Conservation (phyloP, 2,113 vertebrate species). For the Vidua macroura region DNA sequence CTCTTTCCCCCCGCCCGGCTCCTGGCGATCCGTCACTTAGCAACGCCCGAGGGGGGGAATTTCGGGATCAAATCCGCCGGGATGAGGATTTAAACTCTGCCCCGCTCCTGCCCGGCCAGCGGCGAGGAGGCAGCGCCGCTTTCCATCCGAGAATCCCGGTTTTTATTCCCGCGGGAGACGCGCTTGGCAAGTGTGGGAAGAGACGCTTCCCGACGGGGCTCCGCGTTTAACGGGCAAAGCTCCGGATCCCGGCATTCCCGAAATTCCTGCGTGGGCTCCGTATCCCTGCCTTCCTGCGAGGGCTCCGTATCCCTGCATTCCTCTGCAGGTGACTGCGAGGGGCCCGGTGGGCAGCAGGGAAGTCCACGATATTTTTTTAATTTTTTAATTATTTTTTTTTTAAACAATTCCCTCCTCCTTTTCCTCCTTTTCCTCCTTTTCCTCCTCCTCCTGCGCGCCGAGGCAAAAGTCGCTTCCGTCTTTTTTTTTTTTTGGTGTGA, state of each 20-base stretch:
- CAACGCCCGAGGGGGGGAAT: background rate
- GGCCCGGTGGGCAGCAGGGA: constrained; percentile 7
- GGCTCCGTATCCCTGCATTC: background rate
- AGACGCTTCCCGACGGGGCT: background rate
- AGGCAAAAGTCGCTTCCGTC: background rate
- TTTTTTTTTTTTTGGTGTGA: background rate
- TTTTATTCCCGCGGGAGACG: background rate
- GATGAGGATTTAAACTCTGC: background rate
- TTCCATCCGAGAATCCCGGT: background rate
- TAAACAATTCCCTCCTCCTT: background rate
- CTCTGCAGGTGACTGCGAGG: constrained; percentile 38
- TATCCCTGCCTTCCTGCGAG: background rate
- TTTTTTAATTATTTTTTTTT: background rate
- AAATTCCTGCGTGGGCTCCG: background rate
- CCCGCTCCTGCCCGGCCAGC: background rate
- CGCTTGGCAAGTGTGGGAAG: background rate
- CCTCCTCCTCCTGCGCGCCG: background rate
- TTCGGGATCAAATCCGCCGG: background rate
- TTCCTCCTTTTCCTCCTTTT: background rate
- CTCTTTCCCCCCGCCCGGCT: background rate
- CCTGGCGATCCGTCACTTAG: background rate
- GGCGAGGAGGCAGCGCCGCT: background rate
- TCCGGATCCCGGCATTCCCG: background rate
- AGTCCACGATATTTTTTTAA: background rate
- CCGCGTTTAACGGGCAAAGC: background rate